Conservation (phyloP, 2,888 invertebrate species). For the Apamea epomidion region DNA sequence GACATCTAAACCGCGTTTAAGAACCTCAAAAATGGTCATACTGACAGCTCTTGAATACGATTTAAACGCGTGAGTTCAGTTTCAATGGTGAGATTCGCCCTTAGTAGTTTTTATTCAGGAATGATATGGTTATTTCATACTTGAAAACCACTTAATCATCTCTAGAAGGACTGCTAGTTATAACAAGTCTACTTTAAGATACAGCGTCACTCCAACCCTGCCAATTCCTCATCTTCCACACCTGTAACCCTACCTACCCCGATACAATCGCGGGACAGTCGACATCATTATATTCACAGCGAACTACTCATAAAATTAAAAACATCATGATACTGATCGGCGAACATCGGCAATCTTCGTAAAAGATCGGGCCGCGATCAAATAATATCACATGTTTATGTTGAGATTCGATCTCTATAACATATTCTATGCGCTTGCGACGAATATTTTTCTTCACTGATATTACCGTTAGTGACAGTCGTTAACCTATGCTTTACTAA, state of each 20-base stretch:
- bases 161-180: neutral
- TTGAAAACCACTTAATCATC: neutral
- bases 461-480: constrained; percentile 66
- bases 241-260: constrained; percentile 43
- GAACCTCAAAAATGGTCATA: neutral
- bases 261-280: constrained; percentile 48
- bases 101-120: neutral
- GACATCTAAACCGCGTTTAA: too few relatives aligned
- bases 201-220: neutral
- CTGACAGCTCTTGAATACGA: neutral
- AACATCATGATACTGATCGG: constrained; percentile 79
- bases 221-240: constrained; percentile 31
- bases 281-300: constrained; percentile 70
- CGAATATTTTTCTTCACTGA: constrained; percentile 69
- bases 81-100: neutral
- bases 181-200: neutral
- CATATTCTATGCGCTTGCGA: constrained; percentile 68
- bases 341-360: constrained; percentile 76
- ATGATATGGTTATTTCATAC: neutral
- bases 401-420: constrained; percentile 79
- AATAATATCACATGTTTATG: constrained; percentile 85
- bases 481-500: constrained; percentile 65
- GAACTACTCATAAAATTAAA: constrained; percentile 79
- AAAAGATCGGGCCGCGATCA: constrained; percentile 76
- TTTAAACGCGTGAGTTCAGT: neutral